Evolutionary conservation across 2,113 vertebrate genomes (phyloP), one percentile per base, ranked within the genome.

Genomic region (Cyphomyrus discorhynchus): DNA sequence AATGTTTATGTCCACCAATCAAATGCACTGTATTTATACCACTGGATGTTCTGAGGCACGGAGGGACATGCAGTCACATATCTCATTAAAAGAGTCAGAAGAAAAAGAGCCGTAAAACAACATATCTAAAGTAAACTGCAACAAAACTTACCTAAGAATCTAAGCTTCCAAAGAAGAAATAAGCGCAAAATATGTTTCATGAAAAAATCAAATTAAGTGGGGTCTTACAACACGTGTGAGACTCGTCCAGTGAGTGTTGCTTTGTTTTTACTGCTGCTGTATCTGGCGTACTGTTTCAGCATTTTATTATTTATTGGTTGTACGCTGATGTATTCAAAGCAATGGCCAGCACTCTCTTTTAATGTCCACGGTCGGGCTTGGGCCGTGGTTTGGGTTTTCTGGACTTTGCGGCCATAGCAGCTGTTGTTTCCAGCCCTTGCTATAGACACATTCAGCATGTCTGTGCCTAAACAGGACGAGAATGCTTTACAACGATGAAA

Each of bases 1-100:
- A 94, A 95, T 94, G 94, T 96, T 96, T 96, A 96, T 95, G 94
- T 95, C 94, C 89, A 92, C 92, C 94, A 94, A 95, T 95, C 95
- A 96, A 94, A 95, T 88, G 92, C 95, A 95, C 94, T 94, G 95
- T 95, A 94, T 94, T 95, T 94, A 94, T 95, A 92, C 95, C 93
- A 95, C 94, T 92, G 94, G 93, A 93, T 92, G 94, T 95, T 93
- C 94, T 95, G 93, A 93, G 94, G 74, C 35, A 42, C 2, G 0
- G 15, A 92, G 92, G 74, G n/a, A 46, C 15, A 19, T 24, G 9
- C n/a, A 35, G 50, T 35, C 85, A 39, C 27, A 56, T 24, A 56
- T 87, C 53, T 39, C 50, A 53, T 47, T 50, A 35, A 53, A 56
- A 10, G n/a, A 53, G 46, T 15, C n/a, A 86, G 10, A 47, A 84